Evolutionary conservation across 1,140 invertebrate genomes (phyloP).

Genomic region (Bemisia tabaci): DNA sequence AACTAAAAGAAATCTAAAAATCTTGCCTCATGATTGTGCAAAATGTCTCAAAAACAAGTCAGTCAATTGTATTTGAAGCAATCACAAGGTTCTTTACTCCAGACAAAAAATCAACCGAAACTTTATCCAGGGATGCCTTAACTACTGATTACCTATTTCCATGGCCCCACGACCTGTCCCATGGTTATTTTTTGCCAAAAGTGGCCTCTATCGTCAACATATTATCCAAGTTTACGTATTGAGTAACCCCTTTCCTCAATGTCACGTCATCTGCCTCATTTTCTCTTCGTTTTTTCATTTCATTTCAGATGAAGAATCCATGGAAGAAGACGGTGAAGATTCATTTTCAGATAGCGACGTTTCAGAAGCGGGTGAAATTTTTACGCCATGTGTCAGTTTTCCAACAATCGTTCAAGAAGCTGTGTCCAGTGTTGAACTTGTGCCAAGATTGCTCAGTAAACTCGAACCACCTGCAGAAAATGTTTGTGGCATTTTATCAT

Average conservation of each 20-base stretch:
- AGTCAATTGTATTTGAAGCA: no score
- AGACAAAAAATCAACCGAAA: no score
- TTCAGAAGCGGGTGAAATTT: not conserved
- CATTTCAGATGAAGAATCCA: slow-evolving; percentile 4
- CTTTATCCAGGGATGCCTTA: no score
- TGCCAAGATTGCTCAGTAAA: slow-evolving; percentile 38
- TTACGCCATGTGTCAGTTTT: not conserved
- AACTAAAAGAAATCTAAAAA: no score
- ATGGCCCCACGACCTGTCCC: no score
- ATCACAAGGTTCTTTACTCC: no score
- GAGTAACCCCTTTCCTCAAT: not conserved
- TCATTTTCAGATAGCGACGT: not conserved
- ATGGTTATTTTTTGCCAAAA: no score
- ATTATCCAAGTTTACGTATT: no score
- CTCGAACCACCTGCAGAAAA: slow-evolving; percentile 34
- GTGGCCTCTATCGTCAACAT: no score
- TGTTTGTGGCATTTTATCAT: slow-evolving; percentile 35
- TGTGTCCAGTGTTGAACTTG: not conserved
- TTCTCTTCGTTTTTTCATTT: not conserved
- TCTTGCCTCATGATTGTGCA: no score
- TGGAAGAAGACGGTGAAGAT: slow-evolving; percentile 6
- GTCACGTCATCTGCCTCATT: not conserved
- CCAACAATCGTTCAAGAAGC: slow-evolving; percentile 27
- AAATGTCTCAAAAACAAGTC: no score
- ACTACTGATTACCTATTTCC: no score